Evolutionary conservation across 2,888 invertebrate species (phyloP).

Genomic region (Polymixis flavicincta): DNA sequence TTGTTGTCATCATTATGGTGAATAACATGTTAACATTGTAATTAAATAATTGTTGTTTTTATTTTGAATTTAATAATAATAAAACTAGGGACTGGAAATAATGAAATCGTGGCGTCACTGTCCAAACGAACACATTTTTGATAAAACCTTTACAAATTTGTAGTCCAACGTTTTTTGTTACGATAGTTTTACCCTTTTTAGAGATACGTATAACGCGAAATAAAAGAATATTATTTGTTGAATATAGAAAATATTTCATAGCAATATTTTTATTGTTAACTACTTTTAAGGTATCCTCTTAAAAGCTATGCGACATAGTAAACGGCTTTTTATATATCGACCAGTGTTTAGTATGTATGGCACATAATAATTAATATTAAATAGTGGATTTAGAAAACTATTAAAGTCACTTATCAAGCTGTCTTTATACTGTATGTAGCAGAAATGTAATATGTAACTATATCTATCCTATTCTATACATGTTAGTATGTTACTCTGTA

Average conservation of each 20-base stretch:
- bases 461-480: constrained; percentile 70
- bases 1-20: constrained; percentile 19
- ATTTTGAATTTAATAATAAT: constrained; percentile 38
- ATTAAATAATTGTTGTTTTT: constrained; percentile 27
- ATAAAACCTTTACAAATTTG: constrained; percentile 87
- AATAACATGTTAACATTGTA: constrained; percentile 27
- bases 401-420: constrained; percentile 73
- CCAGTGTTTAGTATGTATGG: constrained; percentile 75
- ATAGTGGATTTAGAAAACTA: constrained; percentile 65
- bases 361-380: constrained; percentile 66
- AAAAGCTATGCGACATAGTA: constrained; percentile 76
- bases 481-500: constrained; percentile 77
- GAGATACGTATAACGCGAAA: constrained; percentile 76
- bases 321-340: constrained; percentile 79
- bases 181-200: constrained; percentile 84
- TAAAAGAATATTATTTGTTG: constrained; percentile 76
- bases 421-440: constrained; percentile 71
- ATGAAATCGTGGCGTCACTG: constrained; percentile 64
- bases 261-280: constrained; percentile 87
- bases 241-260: constrained; percentile 81
- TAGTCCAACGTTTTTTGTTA: constrained; percentile 81
- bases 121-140: constrained; percentile 81
- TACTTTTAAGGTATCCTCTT: constrained; percentile 86
- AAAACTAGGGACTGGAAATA: constrained; percentile 49
- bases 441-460: constrained; percentile 59